Percentiles rank a stretch among this genome's conserved stretches.
Evolutionary conservation across 2,113 vertebrate genomes (phyloP).

Genomic region (Zosterops japonicus): DNA sequence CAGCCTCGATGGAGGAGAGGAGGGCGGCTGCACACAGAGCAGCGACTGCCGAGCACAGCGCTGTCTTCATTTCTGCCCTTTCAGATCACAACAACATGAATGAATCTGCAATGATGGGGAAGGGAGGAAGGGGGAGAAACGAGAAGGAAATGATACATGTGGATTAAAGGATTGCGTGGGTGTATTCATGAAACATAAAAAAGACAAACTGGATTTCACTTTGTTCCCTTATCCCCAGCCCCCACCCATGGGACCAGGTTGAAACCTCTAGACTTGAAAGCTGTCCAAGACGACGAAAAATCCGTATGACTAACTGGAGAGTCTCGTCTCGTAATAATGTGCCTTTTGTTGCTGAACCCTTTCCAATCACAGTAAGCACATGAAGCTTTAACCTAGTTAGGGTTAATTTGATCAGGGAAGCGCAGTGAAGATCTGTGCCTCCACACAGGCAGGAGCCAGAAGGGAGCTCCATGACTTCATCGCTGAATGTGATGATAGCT

Average conservation of each 20-base stretch:
- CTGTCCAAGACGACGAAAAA: not conserved
- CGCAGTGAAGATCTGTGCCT: not conserved
- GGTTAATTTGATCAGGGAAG: conserved; percentile 29
- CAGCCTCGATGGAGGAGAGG: conserved; percentile 83
- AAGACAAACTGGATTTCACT: not conserved
- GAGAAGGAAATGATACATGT: conserved; percentile 49
- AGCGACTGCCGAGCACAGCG: conserved; percentile 77
- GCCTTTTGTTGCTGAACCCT: conserved; percentile 50
- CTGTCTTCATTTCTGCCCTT: conserved; percentile 84
- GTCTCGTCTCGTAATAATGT: conserved; percentile 3
- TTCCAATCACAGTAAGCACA: conserved; percentile 12
- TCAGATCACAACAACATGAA: conserved; percentile 85
- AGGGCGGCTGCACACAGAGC: conserved; percentile 80
- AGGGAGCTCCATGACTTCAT: conserved; percentile 64
- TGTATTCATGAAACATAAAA: conserved; percentile 32
- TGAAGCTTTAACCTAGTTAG: not conserved
- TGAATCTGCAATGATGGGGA: conserved; percentile 74
- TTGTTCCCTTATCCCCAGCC: conserved; percentile 36
- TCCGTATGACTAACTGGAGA: conserved; percentile 29
- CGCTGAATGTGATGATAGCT: conserved; percentile 34
- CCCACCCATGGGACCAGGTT: conserved; percentile 47
- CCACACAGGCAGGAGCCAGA: not conserved
- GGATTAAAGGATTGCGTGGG: conserved; percentile 35
- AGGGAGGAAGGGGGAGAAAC: not conserved
- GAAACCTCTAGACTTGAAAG: conserved; percentile 32